phyloP scores from a whole-genome alignment of 2,888 invertebrate genomes.

The Cepaea hortensis region DNA sequence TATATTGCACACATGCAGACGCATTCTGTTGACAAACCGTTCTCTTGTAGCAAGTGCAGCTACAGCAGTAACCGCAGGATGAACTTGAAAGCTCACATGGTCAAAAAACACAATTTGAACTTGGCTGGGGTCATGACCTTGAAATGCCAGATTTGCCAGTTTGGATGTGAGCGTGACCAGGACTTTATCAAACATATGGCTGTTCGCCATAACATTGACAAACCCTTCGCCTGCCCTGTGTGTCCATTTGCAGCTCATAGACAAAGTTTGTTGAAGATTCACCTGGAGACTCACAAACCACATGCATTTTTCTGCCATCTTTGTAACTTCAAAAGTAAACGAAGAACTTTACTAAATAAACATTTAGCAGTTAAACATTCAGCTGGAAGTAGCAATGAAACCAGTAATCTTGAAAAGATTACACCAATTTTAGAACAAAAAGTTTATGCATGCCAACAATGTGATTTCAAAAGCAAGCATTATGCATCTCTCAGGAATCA shows the following conservation, averaged over 20 bases:
- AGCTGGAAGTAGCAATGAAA: background rate
- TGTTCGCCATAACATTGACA: background rate
- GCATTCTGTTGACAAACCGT: conserved; percentile 33
- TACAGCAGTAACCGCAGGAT: conserved; percentile 30
- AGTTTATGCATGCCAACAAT: background rate
- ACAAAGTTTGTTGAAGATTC: conserved; percentile 23
- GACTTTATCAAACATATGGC: conserved; percentile 24
- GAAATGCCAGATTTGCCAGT: conserved; percentile 21
- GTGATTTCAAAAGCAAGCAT: conserved; percentile 30
- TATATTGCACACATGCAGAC: conserved; percentile 35
- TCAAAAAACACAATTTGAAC: conserved; percentile 18
- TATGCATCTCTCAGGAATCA: conserved; percentile 37
- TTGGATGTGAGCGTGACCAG: conserved; percentile 30
- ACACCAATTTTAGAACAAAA: background rate
- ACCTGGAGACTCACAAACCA: conserved; percentile 29
- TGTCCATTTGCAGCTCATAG: conserved; percentile 14
- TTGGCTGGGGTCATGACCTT: background rate
- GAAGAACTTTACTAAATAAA: conserved; percentile 32
- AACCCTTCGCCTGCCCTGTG: conserved; percentile 37
- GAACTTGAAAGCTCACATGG: conserved; percentile 33
- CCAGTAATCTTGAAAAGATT: no score
- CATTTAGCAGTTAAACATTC: conserved; percentile 21
- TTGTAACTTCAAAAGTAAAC: conserved; percentile 35
- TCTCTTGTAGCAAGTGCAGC: conserved; percentile 19
- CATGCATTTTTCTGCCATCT: conserved; percentile 27